phyloP scores from a whole-genome alignment of 2,888 invertebrate species.

The Thysanoteuthis rhombus region DNA sequence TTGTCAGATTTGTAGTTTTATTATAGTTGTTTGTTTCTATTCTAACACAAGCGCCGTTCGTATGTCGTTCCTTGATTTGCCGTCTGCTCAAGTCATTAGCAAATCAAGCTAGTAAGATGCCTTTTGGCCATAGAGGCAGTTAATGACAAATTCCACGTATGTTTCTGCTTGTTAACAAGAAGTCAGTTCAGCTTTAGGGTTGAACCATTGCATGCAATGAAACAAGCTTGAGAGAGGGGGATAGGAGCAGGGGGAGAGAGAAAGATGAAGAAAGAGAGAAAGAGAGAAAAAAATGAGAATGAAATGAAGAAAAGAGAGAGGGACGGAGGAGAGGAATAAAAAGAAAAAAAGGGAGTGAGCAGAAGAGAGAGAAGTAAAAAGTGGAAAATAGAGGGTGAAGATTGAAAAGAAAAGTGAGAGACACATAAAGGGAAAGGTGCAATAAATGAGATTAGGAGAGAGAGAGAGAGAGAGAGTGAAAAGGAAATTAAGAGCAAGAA shows the following conservation, averaged over 20 bases:
- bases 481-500: not conserved
- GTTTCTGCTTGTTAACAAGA: not conserved
- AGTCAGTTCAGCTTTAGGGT: not conserved
- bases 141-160: not conserved
- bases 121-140: too few relatives aligned
- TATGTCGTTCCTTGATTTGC: too few relatives aligned
- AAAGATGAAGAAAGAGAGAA: not conserved
- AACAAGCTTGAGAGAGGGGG: too few relatives aligned
- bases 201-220: too few relatives aligned
- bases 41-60: too few relatives aligned
- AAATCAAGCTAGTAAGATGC: too few relatives aligned
- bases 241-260: not conserved
- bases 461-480: not conserved
- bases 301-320: not conserved
- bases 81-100: too few relatives aligned
- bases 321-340: not conserved
- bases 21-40: too few relatives aligned
- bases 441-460: not conserved
- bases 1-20: too few relatives aligned
- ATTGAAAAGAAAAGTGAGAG: not conserved
- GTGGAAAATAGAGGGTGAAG: not conserved
- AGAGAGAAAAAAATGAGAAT: not conserved
- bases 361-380: not conserved
- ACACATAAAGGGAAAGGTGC: too few relatives aligned
- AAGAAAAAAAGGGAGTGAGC: not conserved